phyloP scores from a whole-genome alignment of 2,888 invertebrate genomes.

The Hedychridium roseum region DNA sequence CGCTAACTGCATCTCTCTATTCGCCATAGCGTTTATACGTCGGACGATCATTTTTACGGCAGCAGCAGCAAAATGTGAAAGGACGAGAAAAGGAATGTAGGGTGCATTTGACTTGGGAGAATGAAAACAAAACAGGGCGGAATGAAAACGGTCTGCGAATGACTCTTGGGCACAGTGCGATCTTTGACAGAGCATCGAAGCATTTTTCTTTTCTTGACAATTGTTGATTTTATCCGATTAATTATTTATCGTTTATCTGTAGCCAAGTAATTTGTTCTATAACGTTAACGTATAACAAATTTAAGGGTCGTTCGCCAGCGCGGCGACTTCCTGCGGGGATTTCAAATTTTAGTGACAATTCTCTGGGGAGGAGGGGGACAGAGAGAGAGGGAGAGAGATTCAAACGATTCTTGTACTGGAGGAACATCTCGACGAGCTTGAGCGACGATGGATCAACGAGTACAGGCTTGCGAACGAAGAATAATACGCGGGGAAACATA shows the following conservation, averaged over 20 bases:
- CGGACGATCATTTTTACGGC: no score
- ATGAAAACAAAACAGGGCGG: slow-evolving; percentile 8
- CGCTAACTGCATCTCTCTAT: no score
- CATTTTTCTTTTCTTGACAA: slow-evolving; percentile 40
- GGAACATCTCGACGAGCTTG: slow-evolving; percentile 29
- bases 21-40: no score
- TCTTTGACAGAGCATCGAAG: slow-evolving; percentile 45
- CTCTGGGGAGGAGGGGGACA: no score
- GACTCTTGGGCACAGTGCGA: slow-evolving; percentile 51
- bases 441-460: slow-evolving; percentile 7
- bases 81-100: no score
- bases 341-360: slow-evolving; percentile 31
- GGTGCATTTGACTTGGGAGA: not conserved
- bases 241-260: slow-evolving; percentile 39
- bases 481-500: not conserved
- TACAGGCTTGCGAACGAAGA: slow-evolving; percentile 4
- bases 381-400: slow-evolving; percentile 19
- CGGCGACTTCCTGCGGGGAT: slow-evolving; percentile 15
- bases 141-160: slow-evolving; percentile 9
- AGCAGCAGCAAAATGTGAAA: no score
- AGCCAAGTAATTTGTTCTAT: slow-evolving; percentile 30
- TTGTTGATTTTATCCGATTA: slow-evolving; percentile 43
- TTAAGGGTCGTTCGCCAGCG: slow-evolving; percentile 20
- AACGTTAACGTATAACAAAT: slow-evolving; percentile 32
- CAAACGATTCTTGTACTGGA: slow-evolving; percentile 30